Evolutionary conservation across 2,113 vertebrate species (phyloP).

Genomic region (Aythya baeri): DNA sequence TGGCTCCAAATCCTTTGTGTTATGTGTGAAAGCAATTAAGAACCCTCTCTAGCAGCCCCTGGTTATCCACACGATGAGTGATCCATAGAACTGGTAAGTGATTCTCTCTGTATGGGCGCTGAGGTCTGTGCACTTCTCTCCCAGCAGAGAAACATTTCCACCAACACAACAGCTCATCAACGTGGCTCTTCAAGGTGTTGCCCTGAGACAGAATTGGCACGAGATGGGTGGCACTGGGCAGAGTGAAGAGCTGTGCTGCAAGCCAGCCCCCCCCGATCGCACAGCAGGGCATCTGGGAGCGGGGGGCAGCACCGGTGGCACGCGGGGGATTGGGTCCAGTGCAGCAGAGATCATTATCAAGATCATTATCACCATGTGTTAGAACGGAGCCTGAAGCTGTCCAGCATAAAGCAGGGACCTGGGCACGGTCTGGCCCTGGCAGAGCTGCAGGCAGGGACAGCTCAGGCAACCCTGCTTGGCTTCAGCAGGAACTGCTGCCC

Average conservation of each 20-base stretch:
- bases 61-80: background rate
- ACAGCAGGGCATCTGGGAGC: background rate
- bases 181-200: background rate
- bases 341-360: background rate
- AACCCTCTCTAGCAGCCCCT: background rate
- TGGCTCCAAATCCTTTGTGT: background rate
- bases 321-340: background rate
- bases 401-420: background rate
- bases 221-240: background rate
- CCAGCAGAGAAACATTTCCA: background rate
- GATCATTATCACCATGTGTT: background rate
- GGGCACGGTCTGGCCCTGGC: too few relatives aligned
- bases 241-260: background rate
- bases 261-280: background rate
- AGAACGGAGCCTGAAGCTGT: background rate
- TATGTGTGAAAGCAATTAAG: too few relatives aligned
- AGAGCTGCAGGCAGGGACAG: background rate
- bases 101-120: background rate
- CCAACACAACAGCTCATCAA: background rate
- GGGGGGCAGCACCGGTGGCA: background rate
- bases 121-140: background rate
- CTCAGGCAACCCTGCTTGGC: too few relatives aligned
- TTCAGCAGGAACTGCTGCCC: too few relatives aligned
- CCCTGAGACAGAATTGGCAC: background rate
- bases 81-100: background rate